A percentile compares a stretch with the other conserved stretches of the same genome.
These are phyloP conservation scores for Eupithecia subumbrata DNA, from an alignment of 2,888 invertebrate genomes.

Conservation along the genomic window DNA sequence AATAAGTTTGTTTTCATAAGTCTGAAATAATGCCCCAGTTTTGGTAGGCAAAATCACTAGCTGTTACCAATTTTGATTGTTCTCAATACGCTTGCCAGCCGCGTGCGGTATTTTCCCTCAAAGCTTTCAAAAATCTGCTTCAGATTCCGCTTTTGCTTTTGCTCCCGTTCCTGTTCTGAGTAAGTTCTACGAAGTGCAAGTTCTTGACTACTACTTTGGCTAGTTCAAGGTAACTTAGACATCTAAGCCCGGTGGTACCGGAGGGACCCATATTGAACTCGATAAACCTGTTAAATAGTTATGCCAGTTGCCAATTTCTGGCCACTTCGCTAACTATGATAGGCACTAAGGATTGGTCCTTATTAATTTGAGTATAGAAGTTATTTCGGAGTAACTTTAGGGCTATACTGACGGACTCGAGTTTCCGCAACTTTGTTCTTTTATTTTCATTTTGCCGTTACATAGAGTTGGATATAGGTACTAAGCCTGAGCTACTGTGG, in stretches of 20 bases:
- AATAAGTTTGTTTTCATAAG: background rate
- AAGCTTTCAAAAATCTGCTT: background rate
- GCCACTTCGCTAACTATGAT: conserved; percentile 30
- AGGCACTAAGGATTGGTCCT: conserved; percentile 16
- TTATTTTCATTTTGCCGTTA: background rate
- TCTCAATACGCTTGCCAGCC: background rate
- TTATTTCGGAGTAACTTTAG: conserved; percentile 2
- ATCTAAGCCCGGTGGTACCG: background rate
- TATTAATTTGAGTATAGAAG: conserved; percentile 19
- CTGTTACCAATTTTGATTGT: background rate
- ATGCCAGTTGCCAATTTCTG: conserved; percentile 19
- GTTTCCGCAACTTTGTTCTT: background rate
- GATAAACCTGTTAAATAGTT: conserved; percentile 28
- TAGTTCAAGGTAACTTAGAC: conserved; percentile 7
- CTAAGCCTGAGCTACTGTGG: background rate
- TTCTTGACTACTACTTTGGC: background rate
- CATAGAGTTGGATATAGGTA: background rate
- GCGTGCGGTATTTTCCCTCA: background rate
- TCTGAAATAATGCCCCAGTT: background rate
- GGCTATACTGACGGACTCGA: background rate
- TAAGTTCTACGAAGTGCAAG: background rate
- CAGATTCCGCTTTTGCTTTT: background rate
- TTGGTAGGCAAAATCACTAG: background rate
- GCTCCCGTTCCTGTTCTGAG: background rate
- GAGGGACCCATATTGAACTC: conserved; percentile 18